Base-by-base conservation (phyloP, 2,113 vertebrate genomes). In the Podarcis raffonei region DNA sequence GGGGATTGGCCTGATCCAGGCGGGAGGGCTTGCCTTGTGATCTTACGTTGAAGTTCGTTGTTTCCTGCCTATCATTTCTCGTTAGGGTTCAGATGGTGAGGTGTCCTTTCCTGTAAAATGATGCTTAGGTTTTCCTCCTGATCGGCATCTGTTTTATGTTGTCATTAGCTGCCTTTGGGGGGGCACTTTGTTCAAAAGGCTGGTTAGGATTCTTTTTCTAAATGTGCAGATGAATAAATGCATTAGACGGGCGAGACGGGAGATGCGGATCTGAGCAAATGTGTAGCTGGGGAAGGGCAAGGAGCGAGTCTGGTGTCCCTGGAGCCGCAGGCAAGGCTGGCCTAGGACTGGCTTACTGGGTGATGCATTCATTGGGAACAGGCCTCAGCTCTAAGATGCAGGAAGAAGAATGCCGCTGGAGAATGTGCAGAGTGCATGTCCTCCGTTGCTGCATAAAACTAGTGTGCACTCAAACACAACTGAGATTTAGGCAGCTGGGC, bases 71-170 rank as follows among this genome's bases (percentile, higher is more conserved):
- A 71, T n/a, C 69, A 6, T 37, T 25, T 68, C 23, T 35, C 27
- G 13, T 68, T 39, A 37, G 2, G n/a, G 35, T 42, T 68, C 25
- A 27, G 62, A 68, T 27, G 81, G 22, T 6, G 35, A 15, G 13
- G 27, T 37, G 59, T 57, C 7, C 68, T 23, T 71, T 25, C 35
- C 75, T 77, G 57, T 68, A 30, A 77, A 86, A 39, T 80, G 27
- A 87, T 35, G 32, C 35, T 57, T 77, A 37, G 85, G 37, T 80
- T 79, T 84, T 84, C 66, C 79, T 81, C 32, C n/a, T 81, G 62
- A 62, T 59, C 15, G 23, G 71, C 83, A 39, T 35, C 22, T 23
- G 35, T 71, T 84, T 80, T 87, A 80, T 80, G 66, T 79, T 48
- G 39, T 80, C 76, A 20, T 84, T 57, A 68, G n/a, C 76, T 57